A percentile compares a stretch with the other conserved stretches of the same genome.
Evolutionary conservation across 1,140 invertebrate genomes (phyloP).

Genomic region (Orchestia grillus): DNA sequence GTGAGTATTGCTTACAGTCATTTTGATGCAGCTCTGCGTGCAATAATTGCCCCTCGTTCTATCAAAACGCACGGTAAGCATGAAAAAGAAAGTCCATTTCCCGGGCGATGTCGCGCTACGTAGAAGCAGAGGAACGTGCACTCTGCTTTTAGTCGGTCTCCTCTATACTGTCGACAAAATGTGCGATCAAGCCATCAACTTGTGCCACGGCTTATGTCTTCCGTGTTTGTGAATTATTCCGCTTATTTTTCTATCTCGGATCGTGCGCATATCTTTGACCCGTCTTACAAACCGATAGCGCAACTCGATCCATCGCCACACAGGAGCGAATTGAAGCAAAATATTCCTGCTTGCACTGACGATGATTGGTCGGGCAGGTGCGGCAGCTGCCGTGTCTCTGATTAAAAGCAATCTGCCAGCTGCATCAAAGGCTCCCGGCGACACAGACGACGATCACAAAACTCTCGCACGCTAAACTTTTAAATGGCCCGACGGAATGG

Average conservation of each 20-base stretch:
- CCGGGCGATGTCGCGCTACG: too few relatives aligned
- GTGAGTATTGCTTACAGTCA: too few relatives aligned
- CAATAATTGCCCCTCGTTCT: too few relatives aligned
- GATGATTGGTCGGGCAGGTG: neutral
- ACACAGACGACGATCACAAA: neutral
- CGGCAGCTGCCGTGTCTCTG: neutral
- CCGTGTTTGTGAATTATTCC: neutral
- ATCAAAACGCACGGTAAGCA: too few relatives aligned
- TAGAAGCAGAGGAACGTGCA: too few relatives aligned
- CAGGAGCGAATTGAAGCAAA: neutral
- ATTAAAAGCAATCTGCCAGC: neutral
- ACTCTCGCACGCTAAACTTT: neutral
- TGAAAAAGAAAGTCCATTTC: too few relatives aligned
- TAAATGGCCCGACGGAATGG: neutral
- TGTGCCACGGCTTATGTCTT: too few relatives aligned
- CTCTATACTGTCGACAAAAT: too few relatives aligned
- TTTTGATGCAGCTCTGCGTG: too few relatives aligned
- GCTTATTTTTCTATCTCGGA: neutral
- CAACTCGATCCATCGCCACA: neutral
- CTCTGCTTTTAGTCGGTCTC: too few relatives aligned
- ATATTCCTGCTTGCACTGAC: neutral
- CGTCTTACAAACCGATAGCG: neutral
- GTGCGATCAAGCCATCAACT: too few relatives aligned
- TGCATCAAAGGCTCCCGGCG: neutral
- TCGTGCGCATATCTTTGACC: neutral